A percentile compares a stretch with the other conserved stretches of the same genome.
Evolutionary conservation across 2,113 vertebrate genomes (phyloP).

Genomic region (Cephalopholis sonnerati): DNA sequence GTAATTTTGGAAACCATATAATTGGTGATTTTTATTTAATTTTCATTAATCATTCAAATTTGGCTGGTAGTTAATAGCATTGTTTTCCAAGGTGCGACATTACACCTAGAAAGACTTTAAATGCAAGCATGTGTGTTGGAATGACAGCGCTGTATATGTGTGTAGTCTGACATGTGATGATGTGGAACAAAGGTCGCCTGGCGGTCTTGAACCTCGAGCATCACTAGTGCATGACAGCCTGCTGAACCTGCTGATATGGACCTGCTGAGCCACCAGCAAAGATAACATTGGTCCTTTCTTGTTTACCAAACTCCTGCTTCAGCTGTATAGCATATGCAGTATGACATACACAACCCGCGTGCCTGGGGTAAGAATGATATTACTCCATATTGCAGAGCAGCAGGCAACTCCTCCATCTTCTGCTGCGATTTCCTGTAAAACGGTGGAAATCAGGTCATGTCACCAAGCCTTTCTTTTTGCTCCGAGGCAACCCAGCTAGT

Average conservation of each 20-base stretch:
- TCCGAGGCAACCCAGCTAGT: conserved; percentile 44
- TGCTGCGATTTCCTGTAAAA: conserved; percentile 38
- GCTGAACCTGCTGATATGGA: conserved; percentile 12
- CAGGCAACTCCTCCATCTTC: conserved; percentile 30
- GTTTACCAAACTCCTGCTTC: conserved; percentile 31
- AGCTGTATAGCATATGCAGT: conserved; percentile 50
- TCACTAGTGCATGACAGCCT: conserved; percentile 4
- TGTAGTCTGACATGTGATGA: not conserved
- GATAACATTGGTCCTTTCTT: not conserved
- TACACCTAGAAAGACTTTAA: no score
- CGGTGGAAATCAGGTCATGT: conserved; percentile 67
- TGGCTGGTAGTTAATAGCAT: no score
- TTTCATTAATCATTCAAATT: no score
- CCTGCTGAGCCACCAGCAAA: conserved; percentile 34
- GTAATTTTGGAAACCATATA: no score
- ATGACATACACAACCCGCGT: conserved; percentile 35
- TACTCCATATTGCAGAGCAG: conserved; percentile 57
- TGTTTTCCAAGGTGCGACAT: no score
- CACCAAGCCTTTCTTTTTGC: conserved; percentile 37
- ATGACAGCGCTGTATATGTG: not conserved
- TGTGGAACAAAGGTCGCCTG: conserved; percentile 28
- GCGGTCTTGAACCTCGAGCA: not conserved
- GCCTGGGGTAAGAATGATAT: conserved; percentile 48
- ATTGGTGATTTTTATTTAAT: no score
- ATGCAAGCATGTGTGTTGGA: not conserved